Conservation (phyloP, 2,888 invertebrate genomes). For the Eupithecia inturbata region DNA sequence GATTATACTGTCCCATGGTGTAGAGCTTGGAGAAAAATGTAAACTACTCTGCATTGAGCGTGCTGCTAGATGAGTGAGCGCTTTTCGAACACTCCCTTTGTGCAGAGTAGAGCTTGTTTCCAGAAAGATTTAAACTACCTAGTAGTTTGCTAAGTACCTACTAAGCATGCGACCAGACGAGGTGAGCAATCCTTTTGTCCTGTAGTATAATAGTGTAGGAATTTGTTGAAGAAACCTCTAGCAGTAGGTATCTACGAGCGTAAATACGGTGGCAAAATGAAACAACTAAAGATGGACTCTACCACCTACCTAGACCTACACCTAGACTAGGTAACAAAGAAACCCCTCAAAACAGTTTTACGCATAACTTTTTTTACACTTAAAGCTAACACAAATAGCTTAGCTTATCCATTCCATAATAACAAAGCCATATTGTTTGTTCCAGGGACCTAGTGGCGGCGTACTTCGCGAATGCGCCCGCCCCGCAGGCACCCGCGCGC, state of each 20-base stretch:
- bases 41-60: too few species aligned
- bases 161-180: slow-evolving; percentile 71
- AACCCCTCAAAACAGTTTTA: neutral
- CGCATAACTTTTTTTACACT: neutral
- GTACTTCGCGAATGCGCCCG: slow-evolving; percentile 74
- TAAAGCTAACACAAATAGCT: neutral
- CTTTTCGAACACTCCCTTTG: too few species aligned
- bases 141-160: too few species aligned
- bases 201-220: neutral
- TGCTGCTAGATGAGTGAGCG: too few species aligned
- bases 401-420: neutral
- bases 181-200: slow-evolving; percentile 13
- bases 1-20: too few species aligned
- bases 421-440: neutral
- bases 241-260: neutral
- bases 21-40: too few species aligned
- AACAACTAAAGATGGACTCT: neutral
- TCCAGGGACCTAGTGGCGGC: slow-evolving; percentile 76
- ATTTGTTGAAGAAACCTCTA: too few species aligned
- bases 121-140: too few species aligned
- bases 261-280: neutral
- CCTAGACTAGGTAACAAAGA: too few species aligned
- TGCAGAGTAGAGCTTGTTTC: too few species aligned
- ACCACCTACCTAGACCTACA: too few species aligned
- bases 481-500: slow-evolving; percentile 79